A percentile compares a stretch with the other conserved stretches of the same genome.
These are phyloP conservation scores for Psammodynastes pulverulentus DNA, from an alignment of 2,113 vertebrate genomes.

Conservation along the genomic window DNA sequence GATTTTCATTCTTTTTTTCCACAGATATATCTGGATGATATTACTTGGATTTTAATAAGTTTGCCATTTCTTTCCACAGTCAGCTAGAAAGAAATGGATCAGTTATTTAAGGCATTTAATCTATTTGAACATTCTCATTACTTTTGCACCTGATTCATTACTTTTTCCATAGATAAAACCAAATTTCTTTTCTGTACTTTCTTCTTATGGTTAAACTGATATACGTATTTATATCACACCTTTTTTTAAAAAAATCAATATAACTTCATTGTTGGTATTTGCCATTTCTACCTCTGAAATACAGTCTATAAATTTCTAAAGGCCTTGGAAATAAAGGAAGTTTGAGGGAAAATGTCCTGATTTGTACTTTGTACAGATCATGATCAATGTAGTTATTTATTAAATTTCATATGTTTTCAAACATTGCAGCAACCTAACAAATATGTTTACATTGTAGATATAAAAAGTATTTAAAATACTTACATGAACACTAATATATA, in stretches of 20 bases:
- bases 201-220: slow-evolving; percentile 41
- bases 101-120: slow-evolving; percentile 33
- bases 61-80: slow-evolving; percentile 43
- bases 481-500: not conserved
- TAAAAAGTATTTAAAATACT: not conserved
- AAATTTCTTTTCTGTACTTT: slow-evolving; percentile 28
- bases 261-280: slow-evolving; percentile 23
- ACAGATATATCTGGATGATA: slow-evolving; percentile 42
- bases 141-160: slow-evolving; percentile 33
- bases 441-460: not conserved
- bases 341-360: not conserved
- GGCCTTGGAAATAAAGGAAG: not conserved
- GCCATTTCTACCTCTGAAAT: not conserved
- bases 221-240: not conserved
- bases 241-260: slow-evolving; percentile 28
- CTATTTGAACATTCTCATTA: slow-evolving; percentile 39
- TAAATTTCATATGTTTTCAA: not conserved
- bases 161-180: slow-evolving; percentile 36
- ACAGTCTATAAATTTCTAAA: not conserved
- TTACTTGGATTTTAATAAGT: slow-evolving; percentile 45
- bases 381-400: not conserved
- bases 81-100: slow-evolving; percentile 45
- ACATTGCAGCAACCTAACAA: not conserved
- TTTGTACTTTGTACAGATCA: not conserved
- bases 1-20: slow-evolving; percentile 22